These are phyloP conservation scores for Cichlasoma orientale DNA, from an alignment of 2,797 vertebrate species.

Conservation along the genomic window DNA sequence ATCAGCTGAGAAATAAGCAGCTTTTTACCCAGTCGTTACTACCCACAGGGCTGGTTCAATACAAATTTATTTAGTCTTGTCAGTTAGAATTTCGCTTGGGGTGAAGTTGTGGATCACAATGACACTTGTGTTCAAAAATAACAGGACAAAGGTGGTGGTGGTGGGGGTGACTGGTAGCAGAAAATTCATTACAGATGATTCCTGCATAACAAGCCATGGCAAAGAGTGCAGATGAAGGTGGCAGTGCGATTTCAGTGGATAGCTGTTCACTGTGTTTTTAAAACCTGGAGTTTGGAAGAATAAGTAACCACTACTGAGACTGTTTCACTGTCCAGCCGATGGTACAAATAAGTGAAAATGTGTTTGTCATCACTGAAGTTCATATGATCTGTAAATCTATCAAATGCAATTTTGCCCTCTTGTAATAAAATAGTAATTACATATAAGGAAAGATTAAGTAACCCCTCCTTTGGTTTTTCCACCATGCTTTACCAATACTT, in stretches of 20 bases:
- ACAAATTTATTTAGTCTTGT: constrained; percentile 66
- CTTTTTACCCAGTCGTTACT: constrained; percentile 25
- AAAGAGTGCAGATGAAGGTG: neutral
- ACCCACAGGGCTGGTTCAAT: constrained; percentile 64
- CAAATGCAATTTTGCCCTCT: neutral
- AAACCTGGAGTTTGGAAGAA: neutral
- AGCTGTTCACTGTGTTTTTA: neutral
- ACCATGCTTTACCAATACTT: neutral
- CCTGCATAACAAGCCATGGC: neutral
- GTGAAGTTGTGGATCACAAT: constrained; percentile 47
- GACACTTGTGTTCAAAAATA: constrained; percentile 38
- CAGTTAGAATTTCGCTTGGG: constrained; percentile 54
- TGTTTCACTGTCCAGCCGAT: neutral
- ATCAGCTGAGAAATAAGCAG: constrained; percentile 62
- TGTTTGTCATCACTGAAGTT: neutral
- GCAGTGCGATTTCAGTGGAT: neutral
- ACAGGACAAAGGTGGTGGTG: constrained; percentile 21
- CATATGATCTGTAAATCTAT: neutral
- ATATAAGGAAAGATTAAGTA: neutral
- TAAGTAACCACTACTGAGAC: neutral
- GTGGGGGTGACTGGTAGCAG: neutral
- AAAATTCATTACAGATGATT: constrained; percentile 2
- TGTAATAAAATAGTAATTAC: neutral
- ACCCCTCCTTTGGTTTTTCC: neutral
- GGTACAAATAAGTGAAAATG: neutral